Base-by-base conservation (phyloP, 1,140 invertebrate genomes). In the Bacillus rossius region DNA sequence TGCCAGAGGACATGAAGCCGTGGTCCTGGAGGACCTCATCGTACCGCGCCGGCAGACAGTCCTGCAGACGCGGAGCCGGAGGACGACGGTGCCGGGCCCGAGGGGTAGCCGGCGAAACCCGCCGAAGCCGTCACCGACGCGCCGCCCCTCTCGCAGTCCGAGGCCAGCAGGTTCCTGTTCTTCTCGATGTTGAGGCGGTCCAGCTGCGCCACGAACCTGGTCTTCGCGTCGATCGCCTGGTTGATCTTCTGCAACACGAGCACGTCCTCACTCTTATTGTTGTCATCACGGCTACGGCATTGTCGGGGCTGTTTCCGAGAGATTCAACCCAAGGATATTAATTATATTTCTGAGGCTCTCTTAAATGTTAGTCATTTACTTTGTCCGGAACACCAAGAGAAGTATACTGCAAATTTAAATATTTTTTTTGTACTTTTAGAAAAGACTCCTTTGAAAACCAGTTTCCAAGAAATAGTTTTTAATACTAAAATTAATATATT, bases 211-310 rank as follows among this genome's bases (percentile, higher is more conserved):
- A 89, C 76, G 37, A 86, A 79, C 14, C 79, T 78, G 1, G 85
- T 89, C 70, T 89, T 89, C 3, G 86, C 81, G 57, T 89, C 87
- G 67, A 89, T 74, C 69, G 88, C 78, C 25, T 83, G 81, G 71
- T 89, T 87, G 73, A 89, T 79, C 84, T 89, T 89, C 87, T 89
- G 67, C 14, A 71, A 65, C 54, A 22, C 59, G 38, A 37, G 40
- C 5, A 34, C 51, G 57, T 63, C 64, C 54, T 61, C 55, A 60
- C 64, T 63, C 48, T 59, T 64, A 67, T 66, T 64, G 66, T 64
- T 64, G 69, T 66, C 63, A 67, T 63, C 63, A 69, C 67, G 67
- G 67, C 68, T 68, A 68, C 66, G 64, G 60, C 63, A 63, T 64
- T 70, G 65, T 64, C 61, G 61, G 60, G 54, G 52, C 63, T 50